These are phyloP conservation scores for Erpornis zantholeuca DNA, from an alignment of 2,113 vertebrate genomes.

Conservation along the genomic window DNA sequence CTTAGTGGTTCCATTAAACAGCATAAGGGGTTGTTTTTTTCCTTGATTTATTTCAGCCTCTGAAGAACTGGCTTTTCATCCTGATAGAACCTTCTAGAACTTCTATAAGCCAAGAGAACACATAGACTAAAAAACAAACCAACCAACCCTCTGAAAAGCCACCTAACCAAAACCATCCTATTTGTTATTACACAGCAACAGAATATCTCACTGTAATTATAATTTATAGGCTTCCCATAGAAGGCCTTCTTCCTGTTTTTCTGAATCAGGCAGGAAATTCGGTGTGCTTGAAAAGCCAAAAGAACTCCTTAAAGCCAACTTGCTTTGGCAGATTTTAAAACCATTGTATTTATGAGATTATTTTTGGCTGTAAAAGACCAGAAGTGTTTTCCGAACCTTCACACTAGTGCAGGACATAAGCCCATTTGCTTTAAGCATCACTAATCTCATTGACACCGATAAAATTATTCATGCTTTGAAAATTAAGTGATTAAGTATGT, in stretches of 20 bases:
- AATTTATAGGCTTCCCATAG: not conserved
- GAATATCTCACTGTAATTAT: not conserved
- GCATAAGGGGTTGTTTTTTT: accelerated
- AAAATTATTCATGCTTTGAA: not conserved
- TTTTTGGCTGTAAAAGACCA: not conserved
- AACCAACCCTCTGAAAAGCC: not conserved
- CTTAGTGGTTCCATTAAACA: not conserved
- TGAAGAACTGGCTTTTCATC: not conserved
- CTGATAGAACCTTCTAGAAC: not conserved
- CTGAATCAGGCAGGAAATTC: not conserved
- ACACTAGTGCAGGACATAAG: not conserved
- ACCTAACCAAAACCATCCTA: not conserved
- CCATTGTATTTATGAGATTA: not conserved
- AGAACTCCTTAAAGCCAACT: not conserved
- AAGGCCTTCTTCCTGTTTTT: not conserved
- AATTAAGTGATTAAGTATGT: not conserved
- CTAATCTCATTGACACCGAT: not conserved
- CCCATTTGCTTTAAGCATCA: not conserved
- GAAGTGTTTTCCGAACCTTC: not conserved
- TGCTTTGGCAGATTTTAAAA: not conserved
- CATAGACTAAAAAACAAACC: not conserved
- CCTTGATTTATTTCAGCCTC: not conserved
- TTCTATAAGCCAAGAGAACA: not conserved
- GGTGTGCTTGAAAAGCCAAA: not conserved
- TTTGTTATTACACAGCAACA: not conserved